Conservation (phyloP, 2,797 vertebrate species). For the Picus viridis region DNA sequence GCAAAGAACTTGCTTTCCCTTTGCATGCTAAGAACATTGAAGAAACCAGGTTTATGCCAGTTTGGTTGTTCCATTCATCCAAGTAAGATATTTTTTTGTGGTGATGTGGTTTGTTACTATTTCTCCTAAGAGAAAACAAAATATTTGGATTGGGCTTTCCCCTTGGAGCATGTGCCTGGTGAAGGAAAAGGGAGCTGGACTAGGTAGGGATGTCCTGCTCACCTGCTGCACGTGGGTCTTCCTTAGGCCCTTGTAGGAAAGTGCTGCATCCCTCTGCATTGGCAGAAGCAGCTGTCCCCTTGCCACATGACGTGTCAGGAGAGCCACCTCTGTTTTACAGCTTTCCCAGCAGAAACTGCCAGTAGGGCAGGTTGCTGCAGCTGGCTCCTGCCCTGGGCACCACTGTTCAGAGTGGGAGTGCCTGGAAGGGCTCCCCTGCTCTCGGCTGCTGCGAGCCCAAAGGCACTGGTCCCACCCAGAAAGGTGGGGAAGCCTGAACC, state of each 20-base stretch:
- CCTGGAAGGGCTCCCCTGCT: neutral
- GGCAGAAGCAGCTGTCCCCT: neutral
- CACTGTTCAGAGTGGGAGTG: fast-evolving
- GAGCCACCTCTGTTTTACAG: neutral
- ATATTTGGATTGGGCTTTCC: neutral
- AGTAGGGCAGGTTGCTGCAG: neutral
- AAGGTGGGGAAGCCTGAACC: neutral
- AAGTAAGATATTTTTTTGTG: neutral
- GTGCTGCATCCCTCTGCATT: neutral
- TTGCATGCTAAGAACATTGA: neutral
- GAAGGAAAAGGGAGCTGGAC: neutral
- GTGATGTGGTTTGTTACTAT: neutral
- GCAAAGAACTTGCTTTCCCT: neutral
- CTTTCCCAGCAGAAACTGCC: neutral
- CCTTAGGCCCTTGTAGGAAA: neutral
- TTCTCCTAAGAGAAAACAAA: neutral
- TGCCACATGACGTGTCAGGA: neutral
- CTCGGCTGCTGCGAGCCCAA: neutral
- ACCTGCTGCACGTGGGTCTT: neutral
- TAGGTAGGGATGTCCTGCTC: neutral
- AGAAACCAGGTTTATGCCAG: neutral
- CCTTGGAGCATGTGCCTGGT: neutral
- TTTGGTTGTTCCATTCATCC: neutral
- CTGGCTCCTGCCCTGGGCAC: neutral
- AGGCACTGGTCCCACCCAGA: neutral